These are phyloP conservation scores for Parnassius orleans DNA, from an alignment of 2,888 invertebrate genomes.

Conservation along the genomic window DNA sequence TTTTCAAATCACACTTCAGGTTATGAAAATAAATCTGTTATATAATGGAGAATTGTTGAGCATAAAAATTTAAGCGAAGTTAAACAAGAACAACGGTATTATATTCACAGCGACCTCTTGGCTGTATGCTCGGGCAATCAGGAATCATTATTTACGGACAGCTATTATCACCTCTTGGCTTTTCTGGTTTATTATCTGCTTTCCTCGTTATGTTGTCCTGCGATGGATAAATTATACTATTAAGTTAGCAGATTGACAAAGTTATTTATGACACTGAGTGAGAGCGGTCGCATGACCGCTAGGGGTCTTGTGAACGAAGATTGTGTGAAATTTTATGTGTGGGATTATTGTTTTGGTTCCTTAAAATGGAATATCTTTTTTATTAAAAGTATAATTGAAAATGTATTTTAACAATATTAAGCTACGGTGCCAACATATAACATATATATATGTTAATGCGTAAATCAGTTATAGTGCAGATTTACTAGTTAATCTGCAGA, in stretches of 20 bases:
- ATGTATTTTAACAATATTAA: no score
- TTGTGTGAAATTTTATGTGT: neutral
- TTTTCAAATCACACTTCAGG: no score
- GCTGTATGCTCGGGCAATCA: conserved; percentile 73
- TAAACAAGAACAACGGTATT: conserved; percentile 31
- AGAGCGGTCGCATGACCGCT: conserved; percentile 59
- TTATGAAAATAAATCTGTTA: neutral
- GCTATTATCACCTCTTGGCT: conserved; percentile 79
- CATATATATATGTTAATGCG: no score
- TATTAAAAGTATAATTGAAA: no score
- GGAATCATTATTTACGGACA: conserved; percentile 79
- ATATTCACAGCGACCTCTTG: conserved; percentile 53
- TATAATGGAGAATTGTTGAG: neutral
- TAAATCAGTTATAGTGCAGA: no score
- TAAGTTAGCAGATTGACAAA: conserved; percentile 81
- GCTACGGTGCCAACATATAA: no score
- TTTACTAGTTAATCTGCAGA: no score
- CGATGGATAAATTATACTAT: conserved; percentile 79
- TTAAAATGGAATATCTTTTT: no score
- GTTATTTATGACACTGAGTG: conserved; percentile 78
- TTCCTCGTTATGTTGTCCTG: conserved; percentile 79
- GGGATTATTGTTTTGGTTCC: no score
- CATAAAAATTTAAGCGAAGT: conserved; percentile 25
- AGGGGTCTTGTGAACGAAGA: conserved; percentile 40
- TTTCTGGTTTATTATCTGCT: conserved; percentile 79